phyloP scores from a whole-genome alignment of 1,140 invertebrate genomes.

The Paramacrobiotus metropolitanus region DNA sequence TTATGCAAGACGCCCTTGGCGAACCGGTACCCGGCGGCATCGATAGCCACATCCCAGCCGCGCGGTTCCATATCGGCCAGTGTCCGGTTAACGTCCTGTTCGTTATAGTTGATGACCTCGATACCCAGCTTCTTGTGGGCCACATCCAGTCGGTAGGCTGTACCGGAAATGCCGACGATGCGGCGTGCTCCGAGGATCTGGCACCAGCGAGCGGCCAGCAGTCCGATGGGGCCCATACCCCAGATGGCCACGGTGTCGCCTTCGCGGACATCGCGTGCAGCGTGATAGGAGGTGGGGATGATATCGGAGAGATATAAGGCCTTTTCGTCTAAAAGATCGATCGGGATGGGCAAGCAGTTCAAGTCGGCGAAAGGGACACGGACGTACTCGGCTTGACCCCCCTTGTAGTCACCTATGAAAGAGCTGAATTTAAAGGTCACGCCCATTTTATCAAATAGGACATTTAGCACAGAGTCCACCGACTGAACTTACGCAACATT shows the following conservation, averaged over 20 bases:
- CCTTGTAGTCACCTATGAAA: conserved; percentile 8
- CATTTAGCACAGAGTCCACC: no score
- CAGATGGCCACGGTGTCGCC: conserved; percentile 11
- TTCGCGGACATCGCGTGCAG: conserved; percentile 8
- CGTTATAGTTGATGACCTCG: conserved; percentile 11
- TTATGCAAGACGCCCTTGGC: conserved; percentile 9
- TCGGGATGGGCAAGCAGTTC: conserved; percentile 11
- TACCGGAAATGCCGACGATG: conserved; percentile 10
- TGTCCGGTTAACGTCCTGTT: conserved; percentile 6
- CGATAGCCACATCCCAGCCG: conserved; percentile 11
- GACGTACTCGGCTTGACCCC: conserved; percentile 12
- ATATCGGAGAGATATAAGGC: conserved; percentile 12
- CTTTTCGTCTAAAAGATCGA: conserved; percentile 11
- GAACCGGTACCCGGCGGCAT: conserved; percentile 12
- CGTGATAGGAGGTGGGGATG: conserved; percentile 12
- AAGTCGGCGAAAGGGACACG: conserved; percentile 11
- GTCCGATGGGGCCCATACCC: conserved; percentile 6
- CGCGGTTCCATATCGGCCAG: conserved; percentile 6
- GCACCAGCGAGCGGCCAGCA: conserved; percentile 10
- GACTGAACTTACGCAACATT: no score
- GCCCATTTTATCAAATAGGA: no score
- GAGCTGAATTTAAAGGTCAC: no score
- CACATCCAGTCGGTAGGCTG: conserved; percentile 8
- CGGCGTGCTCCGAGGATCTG: conserved; percentile 9
- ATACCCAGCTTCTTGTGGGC: conserved; percentile 9